These are phyloP conservation scores for Bombus fervidus DNA, from an alignment of 1,140 invertebrate genomes.

Conservation along the genomic window DNA sequence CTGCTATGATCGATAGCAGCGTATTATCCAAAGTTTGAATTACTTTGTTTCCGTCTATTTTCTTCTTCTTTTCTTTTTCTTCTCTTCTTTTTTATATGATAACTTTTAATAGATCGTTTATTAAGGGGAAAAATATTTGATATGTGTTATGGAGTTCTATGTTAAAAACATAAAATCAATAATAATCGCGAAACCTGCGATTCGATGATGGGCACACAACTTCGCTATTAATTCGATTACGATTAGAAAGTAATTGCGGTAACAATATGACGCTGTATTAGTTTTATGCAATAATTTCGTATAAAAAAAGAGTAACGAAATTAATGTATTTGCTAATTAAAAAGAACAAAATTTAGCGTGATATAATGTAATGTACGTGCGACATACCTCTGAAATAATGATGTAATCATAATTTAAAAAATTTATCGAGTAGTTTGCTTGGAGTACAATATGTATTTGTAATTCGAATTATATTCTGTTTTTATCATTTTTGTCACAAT, in stretches of 20 bases:
- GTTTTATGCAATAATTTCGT: conserved; percentile 46
- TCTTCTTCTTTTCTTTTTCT: neutral
- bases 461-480: neutral
- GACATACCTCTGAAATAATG: neutral
- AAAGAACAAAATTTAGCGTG: conserved; percentile 1
- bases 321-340: neutral
- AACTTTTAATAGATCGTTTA: conserved; percentile 45
- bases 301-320: neutral
- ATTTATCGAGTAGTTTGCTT: conserved; percentile 5
- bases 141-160: conserved; percentile 2
- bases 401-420: neutral
- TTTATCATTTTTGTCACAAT: neutral
- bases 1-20: conserved; percentile 18
- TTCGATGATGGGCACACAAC: conserved; percentile 29
- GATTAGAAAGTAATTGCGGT: conserved; percentile 18
- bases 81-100: conserved; percentile 23
- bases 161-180: conserved; percentile 8
- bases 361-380: neutral
- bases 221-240: conserved; percentile 19
- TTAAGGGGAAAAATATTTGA: conserved; percentile 3
- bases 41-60: conserved; percentile 52
- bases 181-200: conserved; percentile 30
- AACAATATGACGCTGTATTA: conserved; percentile 13
- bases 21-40: conserved; percentile 68
- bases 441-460: conserved; percentile 29